Evolutionary conservation across 1,140 invertebrate genomes (phyloP).

Genomic region (Pseudomyrmex cubaensis): DNA sequence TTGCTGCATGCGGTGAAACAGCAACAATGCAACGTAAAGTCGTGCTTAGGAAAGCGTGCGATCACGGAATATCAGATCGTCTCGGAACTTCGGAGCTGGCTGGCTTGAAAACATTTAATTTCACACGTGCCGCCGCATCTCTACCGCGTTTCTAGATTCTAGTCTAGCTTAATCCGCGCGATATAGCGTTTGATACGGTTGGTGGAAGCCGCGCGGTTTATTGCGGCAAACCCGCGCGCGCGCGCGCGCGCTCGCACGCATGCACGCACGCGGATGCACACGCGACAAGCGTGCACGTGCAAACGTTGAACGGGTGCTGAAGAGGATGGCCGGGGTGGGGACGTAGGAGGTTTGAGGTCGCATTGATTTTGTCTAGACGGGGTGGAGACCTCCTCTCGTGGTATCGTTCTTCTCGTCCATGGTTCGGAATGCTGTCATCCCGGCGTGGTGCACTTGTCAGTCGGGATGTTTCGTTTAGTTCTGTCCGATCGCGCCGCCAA

Average conservation of each 20-base stretch:
- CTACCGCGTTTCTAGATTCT: neutral
- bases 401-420: constrained; percentile 71
- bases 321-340: constrained; percentile 37
- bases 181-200: too few relatives aligned
- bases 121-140: too few relatives aligned
- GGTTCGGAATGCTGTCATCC: constrained; percentile 60
- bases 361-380: constrained; percentile 84
- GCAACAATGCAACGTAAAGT: neutral
- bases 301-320: constrained; percentile 65
- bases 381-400: constrained; percentile 79
- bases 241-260: too few relatives aligned
- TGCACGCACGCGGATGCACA: neutral
- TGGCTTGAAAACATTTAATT: neutral
- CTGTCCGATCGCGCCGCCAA: neutral
- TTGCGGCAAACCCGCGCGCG: too few relatives aligned
- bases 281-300: constrained; percentile 59
- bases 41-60: neutral
- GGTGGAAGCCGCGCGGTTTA: too few relatives aligned
- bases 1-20: neutral
- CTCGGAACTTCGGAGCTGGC: neutral
- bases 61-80: neutral
- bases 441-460: constrained; percentile 35
- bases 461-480: constrained; percentile 24
- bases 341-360: constrained; percentile 78
- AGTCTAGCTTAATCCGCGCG: neutral